Conservation (phyloP, 2,888 invertebrate genomes). For the Eueremaeus valkanovi region DNA sequence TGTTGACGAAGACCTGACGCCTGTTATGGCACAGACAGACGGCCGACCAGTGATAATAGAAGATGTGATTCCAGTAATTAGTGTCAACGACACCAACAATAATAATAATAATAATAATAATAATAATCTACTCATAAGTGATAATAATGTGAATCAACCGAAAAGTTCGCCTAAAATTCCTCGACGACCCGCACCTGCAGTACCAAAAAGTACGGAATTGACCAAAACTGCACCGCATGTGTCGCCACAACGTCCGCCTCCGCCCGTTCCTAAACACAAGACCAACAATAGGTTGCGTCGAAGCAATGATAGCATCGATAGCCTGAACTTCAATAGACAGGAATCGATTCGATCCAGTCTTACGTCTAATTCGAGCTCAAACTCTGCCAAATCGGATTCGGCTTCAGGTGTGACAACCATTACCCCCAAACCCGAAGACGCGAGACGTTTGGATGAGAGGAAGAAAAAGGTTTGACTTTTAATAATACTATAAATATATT, state of each 20-base stretch:
- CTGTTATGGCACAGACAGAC: neutral
- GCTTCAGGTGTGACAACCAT: neutral
- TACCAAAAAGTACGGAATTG: neutral
- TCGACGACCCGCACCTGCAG: conserved; percentile 11
- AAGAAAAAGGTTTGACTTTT: conserved; percentile 15
- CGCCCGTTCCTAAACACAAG: conserved; percentile 12
- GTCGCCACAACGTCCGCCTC: conserved; percentile 10
- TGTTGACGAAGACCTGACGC: neutral
- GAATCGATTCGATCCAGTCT: conserved; percentile 11
- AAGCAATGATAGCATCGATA: conserved; percentile 3
- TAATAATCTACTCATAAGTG: neutral
- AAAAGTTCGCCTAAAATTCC: neutral
- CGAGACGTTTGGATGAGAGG: neutral
- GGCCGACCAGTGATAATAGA: neutral
- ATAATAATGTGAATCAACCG: neutral
- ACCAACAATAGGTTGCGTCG: neutral
- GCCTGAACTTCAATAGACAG: neutral
- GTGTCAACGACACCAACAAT: neutral
- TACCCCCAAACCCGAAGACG: neutral
- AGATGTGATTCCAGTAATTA: neutral
- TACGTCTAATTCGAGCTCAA: neutral
- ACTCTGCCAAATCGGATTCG: neutral
- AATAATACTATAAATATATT: neutral
- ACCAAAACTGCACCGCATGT: neutral
- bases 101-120: neutral